phyloP scores from a whole-genome alignment of 2,797 vertebrate genomes.

The Stomatorhinus walkeri region DNA sequence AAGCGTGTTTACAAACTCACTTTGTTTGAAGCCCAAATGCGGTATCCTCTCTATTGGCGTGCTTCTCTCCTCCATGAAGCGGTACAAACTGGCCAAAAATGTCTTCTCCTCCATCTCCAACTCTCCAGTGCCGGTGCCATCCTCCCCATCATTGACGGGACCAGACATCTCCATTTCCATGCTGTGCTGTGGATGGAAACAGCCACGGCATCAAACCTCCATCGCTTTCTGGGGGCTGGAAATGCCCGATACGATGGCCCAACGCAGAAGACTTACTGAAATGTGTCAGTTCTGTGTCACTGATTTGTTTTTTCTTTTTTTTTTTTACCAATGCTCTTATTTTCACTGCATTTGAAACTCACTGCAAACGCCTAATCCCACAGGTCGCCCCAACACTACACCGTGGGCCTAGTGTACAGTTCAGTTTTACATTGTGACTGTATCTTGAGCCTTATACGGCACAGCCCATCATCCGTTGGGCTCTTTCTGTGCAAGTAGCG shows the following conservation, averaged over 20 bases:
- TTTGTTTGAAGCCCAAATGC: conserved; percentile 93
- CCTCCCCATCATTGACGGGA: conserved; percentile 48
- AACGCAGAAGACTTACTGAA: not conserved
- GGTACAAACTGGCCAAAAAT: conserved; percentile 76
- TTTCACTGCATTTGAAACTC: not conserved
- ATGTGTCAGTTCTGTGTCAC: not conserved
- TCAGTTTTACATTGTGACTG: not conserved
- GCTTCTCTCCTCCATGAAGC: conserved; percentile 83
- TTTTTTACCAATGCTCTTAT: not conserved
- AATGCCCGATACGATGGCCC: not conserved
- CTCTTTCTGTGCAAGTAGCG: conserved; percentile 1
- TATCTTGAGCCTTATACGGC: not conserved
- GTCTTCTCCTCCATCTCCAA: conserved; percentile 68
- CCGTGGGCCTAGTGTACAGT: not conserved
- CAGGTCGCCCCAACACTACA: not conserved
- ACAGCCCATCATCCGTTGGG: not conserved
- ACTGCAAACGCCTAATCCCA: not conserved
- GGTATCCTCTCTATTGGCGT: conserved; percentile 93
- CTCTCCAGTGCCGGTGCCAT: conserved; percentile 34
- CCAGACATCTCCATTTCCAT: conserved; percentile 57
- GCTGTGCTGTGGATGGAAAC: conserved; percentile 43
- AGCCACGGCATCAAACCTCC: not conserved
- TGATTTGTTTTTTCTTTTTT: not conserved
- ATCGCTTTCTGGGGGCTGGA: not conserved
- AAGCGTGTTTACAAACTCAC: conserved; percentile 51